These are phyloP conservation scores for Scytalopus superciliaris DNA, from an alignment of 2,113 vertebrate genomes.

Conservation along the genomic window DNA sequence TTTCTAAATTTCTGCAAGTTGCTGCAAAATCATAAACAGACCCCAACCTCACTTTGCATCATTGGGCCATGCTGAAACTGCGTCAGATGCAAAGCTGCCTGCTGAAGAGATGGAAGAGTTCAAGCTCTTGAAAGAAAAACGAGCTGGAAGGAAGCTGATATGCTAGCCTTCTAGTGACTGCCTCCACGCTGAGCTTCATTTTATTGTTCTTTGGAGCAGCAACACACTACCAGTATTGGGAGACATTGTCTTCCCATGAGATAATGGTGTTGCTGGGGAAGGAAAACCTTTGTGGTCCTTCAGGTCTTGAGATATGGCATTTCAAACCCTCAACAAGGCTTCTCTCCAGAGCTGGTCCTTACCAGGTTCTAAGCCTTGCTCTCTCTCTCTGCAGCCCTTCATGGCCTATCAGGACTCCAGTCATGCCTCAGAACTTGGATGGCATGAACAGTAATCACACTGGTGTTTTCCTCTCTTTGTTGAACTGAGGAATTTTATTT, in stretches of 20 bases:
- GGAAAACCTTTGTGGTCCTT: neutral
- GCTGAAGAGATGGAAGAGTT: neutral
- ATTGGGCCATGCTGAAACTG: neutral
- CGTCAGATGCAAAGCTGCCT: neutral
- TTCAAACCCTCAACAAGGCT: neutral
- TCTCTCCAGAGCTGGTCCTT: neutral
- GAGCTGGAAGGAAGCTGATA: neutral
- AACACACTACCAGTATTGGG: fast-evolving
- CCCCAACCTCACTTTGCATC: neutral
- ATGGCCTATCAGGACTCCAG: fast-evolving
- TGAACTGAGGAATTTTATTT: neutral
- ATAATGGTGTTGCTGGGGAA: neutral
- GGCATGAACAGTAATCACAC: too few relatives aligned
- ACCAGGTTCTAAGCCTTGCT: fast-evolving
- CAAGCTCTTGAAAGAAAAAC: neutral
- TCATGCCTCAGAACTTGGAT: neutral
- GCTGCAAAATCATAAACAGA: neutral
- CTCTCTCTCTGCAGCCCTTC: neutral
- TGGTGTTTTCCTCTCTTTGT: neutral
- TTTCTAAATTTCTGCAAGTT: neutral
- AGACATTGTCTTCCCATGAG: neutral
- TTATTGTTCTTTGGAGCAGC: neutral
- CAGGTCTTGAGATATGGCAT: neutral
- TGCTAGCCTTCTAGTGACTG: neutral
- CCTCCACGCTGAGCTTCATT: neutral